Evolutionary conservation across 2,888 invertebrate species (phyloP).

Genomic region (Ditylenchus weischeri): DNA sequence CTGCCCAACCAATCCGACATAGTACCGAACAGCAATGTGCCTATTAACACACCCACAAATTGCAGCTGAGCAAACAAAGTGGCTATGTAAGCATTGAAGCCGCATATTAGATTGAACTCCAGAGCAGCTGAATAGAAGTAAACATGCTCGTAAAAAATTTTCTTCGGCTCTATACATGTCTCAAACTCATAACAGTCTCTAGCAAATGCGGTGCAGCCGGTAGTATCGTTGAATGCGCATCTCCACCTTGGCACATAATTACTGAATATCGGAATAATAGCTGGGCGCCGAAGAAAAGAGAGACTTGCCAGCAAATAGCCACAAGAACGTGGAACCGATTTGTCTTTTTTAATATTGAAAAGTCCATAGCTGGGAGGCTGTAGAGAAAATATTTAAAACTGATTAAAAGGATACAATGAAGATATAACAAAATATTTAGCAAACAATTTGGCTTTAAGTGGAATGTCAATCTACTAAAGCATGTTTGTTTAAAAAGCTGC

Average conservation of each 20-base stretch:
- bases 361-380: too few species aligned
- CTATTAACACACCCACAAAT: conserved; percentile 32
- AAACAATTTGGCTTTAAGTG: too few species aligned
- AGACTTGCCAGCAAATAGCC: conserved; percentile 56
- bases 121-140: conserved; percentile 47
- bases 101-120: conserved; percentile 53
- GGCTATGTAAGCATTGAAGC: conserved; percentile 38
- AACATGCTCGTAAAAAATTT: conserved; percentile 40
- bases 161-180: conserved; percentile 17
- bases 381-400: too few species aligned
- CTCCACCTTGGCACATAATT: conserved; percentile 47
- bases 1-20: conserved; percentile 28
- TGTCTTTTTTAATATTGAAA: too few species aligned
- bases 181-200: conserved; percentile 41
- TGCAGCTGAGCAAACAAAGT: conserved; percentile 47
- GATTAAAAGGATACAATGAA: too few species aligned
- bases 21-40: conserved; percentile 50
- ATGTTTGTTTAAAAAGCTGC: too few species aligned
- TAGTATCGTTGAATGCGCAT: conserved; percentile 25
- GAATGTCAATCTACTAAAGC: too few species aligned
- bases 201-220: conserved; percentile 16
- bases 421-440: too few species aligned
- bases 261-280: conserved; percentile 51
- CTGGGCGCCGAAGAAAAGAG: conserved; percentile 53
- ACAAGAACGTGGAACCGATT: conserved; percentile 56